Evolutionary conservation across 2,113 vertebrate species (phyloP).

Genomic region (Merops nubicus): DNA sequence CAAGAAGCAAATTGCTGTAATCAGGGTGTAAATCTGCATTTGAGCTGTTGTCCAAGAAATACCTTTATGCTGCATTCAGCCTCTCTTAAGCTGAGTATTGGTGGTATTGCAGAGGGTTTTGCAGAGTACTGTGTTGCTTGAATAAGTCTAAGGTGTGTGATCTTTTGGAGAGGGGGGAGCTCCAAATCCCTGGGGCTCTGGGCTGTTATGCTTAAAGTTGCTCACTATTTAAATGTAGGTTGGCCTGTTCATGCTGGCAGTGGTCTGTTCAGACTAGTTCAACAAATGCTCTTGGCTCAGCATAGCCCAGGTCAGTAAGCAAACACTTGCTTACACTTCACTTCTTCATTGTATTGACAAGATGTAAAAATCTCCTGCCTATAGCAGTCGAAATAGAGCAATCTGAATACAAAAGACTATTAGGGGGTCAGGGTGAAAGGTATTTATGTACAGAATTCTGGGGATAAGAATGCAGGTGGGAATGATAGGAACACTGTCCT

Average conservation of each 20-base stretch:
- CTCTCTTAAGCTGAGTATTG: not conserved
- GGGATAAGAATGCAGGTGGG: not conserved
- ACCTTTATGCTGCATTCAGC: not conserved
- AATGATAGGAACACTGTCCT: not conserved
- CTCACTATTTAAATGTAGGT: not conserved
- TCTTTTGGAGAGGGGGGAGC: not conserved
- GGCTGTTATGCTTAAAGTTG: not conserved
- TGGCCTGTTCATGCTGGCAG: not conserved
- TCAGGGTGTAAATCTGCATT: not conserved
- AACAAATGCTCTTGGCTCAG: slow-evolving; percentile 1
- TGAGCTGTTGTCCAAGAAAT: slow-evolving; percentile 6
- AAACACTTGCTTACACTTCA: slow-evolving; percentile 21
- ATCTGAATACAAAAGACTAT: slow-evolving; percentile 11
- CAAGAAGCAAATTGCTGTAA: slow-evolving; percentile 1
- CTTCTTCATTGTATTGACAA: slow-evolving; percentile 22
- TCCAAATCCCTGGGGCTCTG: not conserved
- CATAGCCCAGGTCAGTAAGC: slow-evolving; percentile 21
- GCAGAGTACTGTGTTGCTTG: not conserved
- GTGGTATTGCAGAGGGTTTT: not conserved
- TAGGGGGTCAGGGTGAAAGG: not conserved
- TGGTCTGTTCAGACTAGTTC: not conserved
- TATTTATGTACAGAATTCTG: not conserved
- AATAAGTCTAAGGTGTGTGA: not conserved
- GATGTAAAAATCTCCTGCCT: not conserved
- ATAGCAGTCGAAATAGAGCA: not conserved